Evolutionary conservation across 2,113 vertebrate species (phyloP), one percentile per base, ranked within the genome.

Genomic region (Cettia cetti): DNA sequence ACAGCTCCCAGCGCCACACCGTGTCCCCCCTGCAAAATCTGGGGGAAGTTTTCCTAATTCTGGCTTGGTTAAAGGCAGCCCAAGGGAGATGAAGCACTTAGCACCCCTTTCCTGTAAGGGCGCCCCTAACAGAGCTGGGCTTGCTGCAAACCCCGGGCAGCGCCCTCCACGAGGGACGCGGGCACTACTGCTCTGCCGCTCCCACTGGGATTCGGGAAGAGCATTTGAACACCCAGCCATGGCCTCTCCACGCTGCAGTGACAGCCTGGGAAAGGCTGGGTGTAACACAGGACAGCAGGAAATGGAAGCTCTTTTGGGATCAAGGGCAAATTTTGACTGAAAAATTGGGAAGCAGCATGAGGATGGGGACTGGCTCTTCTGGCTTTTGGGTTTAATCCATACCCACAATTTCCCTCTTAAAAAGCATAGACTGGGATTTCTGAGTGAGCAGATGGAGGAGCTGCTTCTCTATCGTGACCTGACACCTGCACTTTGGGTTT

Each of bases 381-480:
- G 66, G 26, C 8, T 94, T 90, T 33, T 9, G 35, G 15, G 49
- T 89, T 89, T 86, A 33, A 86, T 54, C 39, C 4, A 3, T 30
- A 82, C 15, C 39, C 10, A 30, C 20, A 35, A n/a, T 26, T 52
- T 86, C 35, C 16, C 22, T 52, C 64, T 59, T 76, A 17, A 72
- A 85, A 66, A 78, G 14, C 47, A 45, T 5, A 49, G 78, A 8
- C 7, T 40, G 50, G 39, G 81, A n/a, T 89, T 81, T 39, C 45
- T 1, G 1, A n/a, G 52, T 1, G 4, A 63, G n/a, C 4, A 3
- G 37, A 8, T 1, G 0, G 37, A 57, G 45, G 27, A 78, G 9
- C 20, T 82, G 50, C 63, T 49, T 66, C 4, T 5, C 40, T 63
- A 31, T n/a, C 3, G 3, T 2, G 15, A 45, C 42, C 53, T 56